Conservation (phyloP, 2,797 vertebrate species). For the Numenius phaeopus region DNA sequence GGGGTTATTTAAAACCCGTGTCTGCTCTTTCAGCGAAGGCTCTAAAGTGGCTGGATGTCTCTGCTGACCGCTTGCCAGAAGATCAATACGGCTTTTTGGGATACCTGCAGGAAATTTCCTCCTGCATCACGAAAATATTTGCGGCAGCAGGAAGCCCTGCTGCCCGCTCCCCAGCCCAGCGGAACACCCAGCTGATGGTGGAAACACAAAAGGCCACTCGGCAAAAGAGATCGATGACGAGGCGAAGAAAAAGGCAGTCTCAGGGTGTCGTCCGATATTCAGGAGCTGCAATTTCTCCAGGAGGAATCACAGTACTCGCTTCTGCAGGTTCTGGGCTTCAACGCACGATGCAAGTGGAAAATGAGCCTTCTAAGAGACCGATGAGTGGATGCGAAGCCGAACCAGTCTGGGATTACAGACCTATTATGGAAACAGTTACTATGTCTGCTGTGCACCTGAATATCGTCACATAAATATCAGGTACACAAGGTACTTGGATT, state of each 20-base stretch:
- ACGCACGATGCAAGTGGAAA: not conserved
- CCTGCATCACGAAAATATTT: accelerated
- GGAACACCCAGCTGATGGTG: not conserved
- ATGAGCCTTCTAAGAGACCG: not conserved
- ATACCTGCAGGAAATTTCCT: not conserved
- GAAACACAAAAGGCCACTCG: not conserved
- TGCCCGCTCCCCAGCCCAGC: not conserved
- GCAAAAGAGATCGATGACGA: not conserved
- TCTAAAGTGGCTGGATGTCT: not conserved
- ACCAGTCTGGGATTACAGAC: accelerated
- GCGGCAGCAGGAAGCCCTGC: not conserved
- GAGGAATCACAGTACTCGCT: accelerated
- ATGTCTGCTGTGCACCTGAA: not conserved
- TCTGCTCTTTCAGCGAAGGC: not conserved
- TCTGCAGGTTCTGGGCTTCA: not conserved
- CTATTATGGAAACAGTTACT: not conserved
- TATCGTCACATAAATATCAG: accelerated
- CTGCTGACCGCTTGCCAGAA: not conserved
- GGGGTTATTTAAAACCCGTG: accelerated
- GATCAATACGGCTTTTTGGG: not conserved
- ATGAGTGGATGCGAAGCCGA: not conserved
- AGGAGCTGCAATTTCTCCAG: not conserved
- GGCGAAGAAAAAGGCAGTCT: not conserved
- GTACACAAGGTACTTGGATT: accelerated
- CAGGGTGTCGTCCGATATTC: accelerated